phyloP scores from a whole-genome alignment of 37 sponge, comb jelly and placozoan species.

The Eunapius fragilis region DNA sequence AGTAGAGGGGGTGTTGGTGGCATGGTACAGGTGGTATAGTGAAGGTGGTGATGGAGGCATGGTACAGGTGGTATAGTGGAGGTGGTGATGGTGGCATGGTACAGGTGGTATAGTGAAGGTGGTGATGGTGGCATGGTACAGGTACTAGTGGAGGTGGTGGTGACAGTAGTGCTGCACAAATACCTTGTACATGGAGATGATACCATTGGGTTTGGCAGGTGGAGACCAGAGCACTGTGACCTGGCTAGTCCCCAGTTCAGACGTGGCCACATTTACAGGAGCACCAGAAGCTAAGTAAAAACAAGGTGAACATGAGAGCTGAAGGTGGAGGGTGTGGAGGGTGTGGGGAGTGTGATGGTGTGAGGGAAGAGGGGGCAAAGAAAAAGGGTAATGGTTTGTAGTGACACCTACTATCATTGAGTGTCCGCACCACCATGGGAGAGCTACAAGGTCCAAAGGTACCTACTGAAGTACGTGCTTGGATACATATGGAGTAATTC shows the following conservation, averaged over 20 bases:
- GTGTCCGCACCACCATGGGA: background rate
- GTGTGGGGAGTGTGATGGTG: no score
- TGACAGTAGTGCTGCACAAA: background rate
- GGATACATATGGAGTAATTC: background rate
- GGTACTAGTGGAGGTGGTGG: background rate
- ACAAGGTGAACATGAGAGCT: background rate
- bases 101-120: background rate
- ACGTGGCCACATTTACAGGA: conserved; percentile 24
- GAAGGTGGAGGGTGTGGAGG: background rate
- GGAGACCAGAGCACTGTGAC: conserved; percentile 34
- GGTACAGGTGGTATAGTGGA: no score
- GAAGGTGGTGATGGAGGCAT: background rate
- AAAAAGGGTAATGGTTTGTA: background rate
- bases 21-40: background rate
- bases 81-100: background rate
- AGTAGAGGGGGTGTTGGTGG: background rate
- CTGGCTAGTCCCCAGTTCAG: background rate
- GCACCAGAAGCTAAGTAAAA: conserved; percentile 28
- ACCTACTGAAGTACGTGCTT: background rate
- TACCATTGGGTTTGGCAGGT: conserved; percentile 59
- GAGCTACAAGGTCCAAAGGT: background rate
- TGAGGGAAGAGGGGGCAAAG: no score
- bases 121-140: background rate
- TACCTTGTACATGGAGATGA: conserved; percentile 39
- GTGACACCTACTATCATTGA: conserved; percentile 39